A percentile compares a stretch with the other conserved stretches of the same genome.
phyloP scores from a whole-genome alignment of 1,140 invertebrate genomes.

The Choristoneura fumiferana region DNA sequence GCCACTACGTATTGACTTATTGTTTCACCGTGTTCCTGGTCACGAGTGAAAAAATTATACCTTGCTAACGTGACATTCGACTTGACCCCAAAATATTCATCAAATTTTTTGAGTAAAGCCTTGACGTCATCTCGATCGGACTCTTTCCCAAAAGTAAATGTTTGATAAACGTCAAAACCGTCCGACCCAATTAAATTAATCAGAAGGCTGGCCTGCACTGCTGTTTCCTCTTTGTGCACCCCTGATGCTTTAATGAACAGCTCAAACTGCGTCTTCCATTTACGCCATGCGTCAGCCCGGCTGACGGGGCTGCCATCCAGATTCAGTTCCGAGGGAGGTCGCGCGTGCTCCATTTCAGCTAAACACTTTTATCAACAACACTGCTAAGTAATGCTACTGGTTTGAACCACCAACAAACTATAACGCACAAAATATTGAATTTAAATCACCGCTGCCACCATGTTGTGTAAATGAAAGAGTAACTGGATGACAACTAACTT shows the following conservation, averaged over 20 bases:
- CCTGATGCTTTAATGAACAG: constrained; percentile 18
- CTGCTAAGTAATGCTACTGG: too few relatives aligned
- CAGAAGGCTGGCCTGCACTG: not conserved
- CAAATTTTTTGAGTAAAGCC: not conserved
- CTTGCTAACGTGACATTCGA: constrained; percentile 9
- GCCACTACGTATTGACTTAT: not conserved
- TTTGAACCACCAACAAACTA: too few relatives aligned
- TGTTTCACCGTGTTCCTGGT: constrained; percentile 9
- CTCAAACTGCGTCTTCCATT: constrained; percentile 5
- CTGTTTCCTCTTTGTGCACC: not conserved
- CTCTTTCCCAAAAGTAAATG: not conserved
- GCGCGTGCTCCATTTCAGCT: not conserved
- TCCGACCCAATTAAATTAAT: constrained; percentile 13
- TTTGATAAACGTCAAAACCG: constrained; percentile 1
- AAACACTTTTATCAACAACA: too few relatives aligned
- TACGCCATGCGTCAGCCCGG: constrained; percentile 7
- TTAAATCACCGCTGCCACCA: too few relatives aligned
- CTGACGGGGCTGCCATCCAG: constrained; percentile 8
- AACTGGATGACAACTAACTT: too few relatives aligned
- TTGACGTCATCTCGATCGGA: not conserved
- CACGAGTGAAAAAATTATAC: constrained; percentile 17
- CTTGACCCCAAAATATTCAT: constrained; percentile 1
- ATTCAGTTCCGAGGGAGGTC: not conserved
- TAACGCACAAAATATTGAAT: too few relatives aligned
- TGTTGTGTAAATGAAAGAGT: too few relatives aligned